A percentile compares a stretch with the other conserved stretches of the same genome.
These are phyloP conservation scores for Cygnus atratus DNA, from an alignment of 2,113 vertebrate species.

Conservation along the genomic window DNA sequence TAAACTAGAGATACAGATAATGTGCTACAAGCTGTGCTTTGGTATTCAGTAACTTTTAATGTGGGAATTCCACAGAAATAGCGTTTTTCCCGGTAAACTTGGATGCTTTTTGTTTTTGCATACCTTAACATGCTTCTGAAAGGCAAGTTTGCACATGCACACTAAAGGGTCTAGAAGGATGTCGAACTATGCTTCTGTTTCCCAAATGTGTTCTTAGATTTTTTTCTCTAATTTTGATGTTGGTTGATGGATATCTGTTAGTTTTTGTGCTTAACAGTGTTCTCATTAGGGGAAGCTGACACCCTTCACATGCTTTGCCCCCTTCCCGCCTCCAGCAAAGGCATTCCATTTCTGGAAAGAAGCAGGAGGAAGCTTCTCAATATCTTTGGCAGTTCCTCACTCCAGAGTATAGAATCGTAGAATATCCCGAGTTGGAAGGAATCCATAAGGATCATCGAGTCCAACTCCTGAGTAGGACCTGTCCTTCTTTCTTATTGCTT, in stretches of 20 bases:
- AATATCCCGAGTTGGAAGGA: too few species aligned
- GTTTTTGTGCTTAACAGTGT: neutral
- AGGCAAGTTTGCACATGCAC: neutral
- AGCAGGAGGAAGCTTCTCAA: neutral
- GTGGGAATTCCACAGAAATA: neutral
- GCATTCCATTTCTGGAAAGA: neutral
- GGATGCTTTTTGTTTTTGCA: neutral
- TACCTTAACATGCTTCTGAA: neutral
- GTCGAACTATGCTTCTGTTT: neutral
- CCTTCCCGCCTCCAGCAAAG: neutral
- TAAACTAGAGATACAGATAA: neutral
- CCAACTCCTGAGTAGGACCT: neutral
- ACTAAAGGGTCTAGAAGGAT: neutral
- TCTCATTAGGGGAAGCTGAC: neutral
- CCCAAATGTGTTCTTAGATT: neutral
- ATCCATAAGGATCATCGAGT: too few species aligned
- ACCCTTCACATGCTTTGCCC: neutral
- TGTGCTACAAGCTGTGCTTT: neutral
- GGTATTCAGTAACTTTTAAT: neutral
- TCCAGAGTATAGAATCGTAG: neutral
- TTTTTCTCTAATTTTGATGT: neutral
- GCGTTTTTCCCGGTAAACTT: neutral
- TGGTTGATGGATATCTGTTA: neutral
- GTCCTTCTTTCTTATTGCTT: neutral
- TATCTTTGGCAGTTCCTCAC: neutral